These are phyloP conservation scores for Platalea minor DNA, from an alignment of 2,797 vertebrate species.

Conservation along the genomic window DNA sequence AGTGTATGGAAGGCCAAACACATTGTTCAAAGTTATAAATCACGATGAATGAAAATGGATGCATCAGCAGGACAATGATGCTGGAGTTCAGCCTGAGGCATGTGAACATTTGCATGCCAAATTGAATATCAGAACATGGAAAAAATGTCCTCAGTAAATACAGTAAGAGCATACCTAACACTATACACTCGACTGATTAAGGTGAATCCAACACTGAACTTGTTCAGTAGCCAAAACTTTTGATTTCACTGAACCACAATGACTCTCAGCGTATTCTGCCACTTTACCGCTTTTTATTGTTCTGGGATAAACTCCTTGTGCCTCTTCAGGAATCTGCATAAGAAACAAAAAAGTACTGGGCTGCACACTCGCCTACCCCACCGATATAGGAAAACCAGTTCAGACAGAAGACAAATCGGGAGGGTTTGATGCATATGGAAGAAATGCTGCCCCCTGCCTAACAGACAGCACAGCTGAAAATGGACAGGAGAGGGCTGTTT, in stretches of 20 bases:
- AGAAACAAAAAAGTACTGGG: background rate
- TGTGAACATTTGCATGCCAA: background rate
- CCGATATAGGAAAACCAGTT: background rate
- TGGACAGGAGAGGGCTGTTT: background rate
- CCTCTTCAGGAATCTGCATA: background rate
- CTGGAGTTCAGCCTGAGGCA: conserved; percentile 2
- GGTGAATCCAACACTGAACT: background rate
- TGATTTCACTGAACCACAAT: background rate
- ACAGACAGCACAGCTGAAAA: background rate
- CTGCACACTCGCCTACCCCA: background rate
- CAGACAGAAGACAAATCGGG: background rate
- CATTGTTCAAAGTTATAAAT: conserved; percentile 23
- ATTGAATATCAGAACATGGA: background rate
- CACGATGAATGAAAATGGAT: background rate
- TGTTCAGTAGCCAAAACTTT: background rate
- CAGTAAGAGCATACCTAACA: background rate
- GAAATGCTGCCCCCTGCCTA: background rate
- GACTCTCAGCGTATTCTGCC: background rate
- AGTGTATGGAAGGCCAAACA: background rate
- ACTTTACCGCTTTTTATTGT: background rate
- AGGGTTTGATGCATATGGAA: background rate
- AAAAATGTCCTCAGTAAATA: background rate
- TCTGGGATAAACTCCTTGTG: background rate
- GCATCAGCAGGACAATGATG: background rate
- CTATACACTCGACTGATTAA: background rate